Base-by-base conservation (phyloP, 2,113 vertebrate species). In the Coturnix japonica region DNA sequence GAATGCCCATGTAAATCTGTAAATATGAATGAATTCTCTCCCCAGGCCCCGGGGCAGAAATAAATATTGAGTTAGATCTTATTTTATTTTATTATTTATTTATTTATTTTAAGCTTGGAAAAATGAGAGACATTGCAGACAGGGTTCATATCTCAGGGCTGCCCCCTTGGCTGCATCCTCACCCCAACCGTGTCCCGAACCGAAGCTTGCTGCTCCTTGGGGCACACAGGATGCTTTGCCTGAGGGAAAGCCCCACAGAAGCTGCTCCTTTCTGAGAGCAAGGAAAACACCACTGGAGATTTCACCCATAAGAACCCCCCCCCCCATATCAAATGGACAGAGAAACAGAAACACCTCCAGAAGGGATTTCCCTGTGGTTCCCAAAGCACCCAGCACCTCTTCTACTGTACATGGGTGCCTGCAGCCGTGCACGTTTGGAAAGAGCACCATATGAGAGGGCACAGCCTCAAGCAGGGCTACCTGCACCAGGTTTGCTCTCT, bases 241-340 rank as follows among this genome's bases (percentile, higher is more conserved):
- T 37, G 44, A 59, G 30, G 51, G 51, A 39, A 6, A 60, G 1
- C 0, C 8, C 41, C 9, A 1, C 1, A 7, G 49, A 76, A 8
- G 54, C 67, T 49, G 37, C 22, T 1, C 6, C 7, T 33, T 43
- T 28, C 35, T 19, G 25, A 54, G n/a, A 30, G 47, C 23, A 26
- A 63, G 19, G 46, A 41, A 53, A 53, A 63, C 30, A 44, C 28
- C 28, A 23, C 11, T 35, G 11, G 46, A 49, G 74, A 63, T 51
- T 77, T 41, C 59, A 51, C 28, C 46, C 51, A 35, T 14, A 37
- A 49, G 59, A 51, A 37, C 60, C 70, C 72, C 51, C 37, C 60
- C 70, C 72, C 54, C 80, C 87, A 47, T 16, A 43, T 57, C 64
- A 35, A 59, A 2, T 9, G 33, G 67, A 44, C 43, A 31, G 66